Evolutionary conservation across 2,113 vertebrate species (phyloP).

Genomic region (Marmota monax): DNA sequence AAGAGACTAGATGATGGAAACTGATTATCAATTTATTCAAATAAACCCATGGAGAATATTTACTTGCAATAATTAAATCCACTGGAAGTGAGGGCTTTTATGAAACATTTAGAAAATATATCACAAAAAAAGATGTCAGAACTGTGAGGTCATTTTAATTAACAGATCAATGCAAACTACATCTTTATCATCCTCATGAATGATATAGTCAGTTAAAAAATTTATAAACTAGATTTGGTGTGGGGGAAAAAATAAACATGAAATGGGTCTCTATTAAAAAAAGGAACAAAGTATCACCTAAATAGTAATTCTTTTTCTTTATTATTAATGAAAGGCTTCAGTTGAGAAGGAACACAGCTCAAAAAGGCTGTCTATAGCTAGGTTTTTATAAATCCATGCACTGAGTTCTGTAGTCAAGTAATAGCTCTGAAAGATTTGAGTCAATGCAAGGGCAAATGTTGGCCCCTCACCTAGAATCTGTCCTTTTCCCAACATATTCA

Average conservation of each 20-base stretch:
- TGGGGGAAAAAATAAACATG: neutral
- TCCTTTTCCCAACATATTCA: neutral
- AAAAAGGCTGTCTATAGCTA: neutral
- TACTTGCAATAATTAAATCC: slow-evolving; percentile 55
- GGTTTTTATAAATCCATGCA: neutral
- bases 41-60: neutral
- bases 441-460: neutral
- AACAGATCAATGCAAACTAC: neutral
- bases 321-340: neutral
- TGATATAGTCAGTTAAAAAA: neutral
- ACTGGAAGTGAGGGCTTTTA: slow-evolving; percentile 34
- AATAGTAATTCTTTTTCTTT: neutral
- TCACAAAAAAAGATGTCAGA: neutral
- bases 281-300: neutral
- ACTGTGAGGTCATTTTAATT: slow-evolving; percentile 23
- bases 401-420: neutral
- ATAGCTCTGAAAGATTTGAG: neutral
- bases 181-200: slow-evolving; percentile 19
- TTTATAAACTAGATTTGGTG: neutral
- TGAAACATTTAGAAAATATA: slow-evolving; percentile 42
- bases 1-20: neutral
- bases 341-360: neutral
- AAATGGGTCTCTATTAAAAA: neutral
- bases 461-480: neutral
- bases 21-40: neutral